Evolutionary conservation across 2,797 vertebrate species (phyloP).

Genomic region (Hydrolagus colliei): DNA sequence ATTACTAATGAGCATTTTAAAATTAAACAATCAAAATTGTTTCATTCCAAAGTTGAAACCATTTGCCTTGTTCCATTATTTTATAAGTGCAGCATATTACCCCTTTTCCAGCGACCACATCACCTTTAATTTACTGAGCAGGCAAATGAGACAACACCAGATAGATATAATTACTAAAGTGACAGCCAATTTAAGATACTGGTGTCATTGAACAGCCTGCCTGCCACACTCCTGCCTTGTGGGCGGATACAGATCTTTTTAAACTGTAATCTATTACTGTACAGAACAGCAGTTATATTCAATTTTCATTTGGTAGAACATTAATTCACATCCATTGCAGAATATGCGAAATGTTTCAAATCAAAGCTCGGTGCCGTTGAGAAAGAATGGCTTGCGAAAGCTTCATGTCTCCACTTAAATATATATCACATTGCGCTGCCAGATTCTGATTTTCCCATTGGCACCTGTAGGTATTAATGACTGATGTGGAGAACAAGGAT

Average conservation of each 20-base stretch:
- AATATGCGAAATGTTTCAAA: neutral
- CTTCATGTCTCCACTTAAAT: neutral
- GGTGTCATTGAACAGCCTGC: neutral
- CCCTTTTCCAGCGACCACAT: too few relatives aligned
- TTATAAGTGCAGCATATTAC: too few relatives aligned
- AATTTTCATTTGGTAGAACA: neutral
- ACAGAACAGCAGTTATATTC: neutral
- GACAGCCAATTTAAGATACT: neutral
- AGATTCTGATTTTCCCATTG: neutral
- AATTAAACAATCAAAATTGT: too few relatives aligned
- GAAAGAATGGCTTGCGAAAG: too few relatives aligned
- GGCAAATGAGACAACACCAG: neutral
- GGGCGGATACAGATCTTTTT: neutral
- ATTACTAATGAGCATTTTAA: too few relatives aligned
- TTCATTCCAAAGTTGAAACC: too few relatives aligned
- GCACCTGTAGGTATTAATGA: neutral
- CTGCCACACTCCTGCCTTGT: neutral
- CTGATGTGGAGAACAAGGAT: neutral
- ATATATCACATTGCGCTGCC: neutral
- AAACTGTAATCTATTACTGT: neutral
- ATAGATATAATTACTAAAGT: neutral
- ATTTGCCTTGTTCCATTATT: too few relatives aligned
- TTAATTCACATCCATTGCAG: conserved; percentile 2
- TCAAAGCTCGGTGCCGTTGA: neutral
- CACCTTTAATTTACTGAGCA: neutral